Evolutionary conservation across 2,888 invertebrate genomes (phyloP), one percentile per base, ranked within the genome.

Genomic region (Cotesia congregata): DNA sequence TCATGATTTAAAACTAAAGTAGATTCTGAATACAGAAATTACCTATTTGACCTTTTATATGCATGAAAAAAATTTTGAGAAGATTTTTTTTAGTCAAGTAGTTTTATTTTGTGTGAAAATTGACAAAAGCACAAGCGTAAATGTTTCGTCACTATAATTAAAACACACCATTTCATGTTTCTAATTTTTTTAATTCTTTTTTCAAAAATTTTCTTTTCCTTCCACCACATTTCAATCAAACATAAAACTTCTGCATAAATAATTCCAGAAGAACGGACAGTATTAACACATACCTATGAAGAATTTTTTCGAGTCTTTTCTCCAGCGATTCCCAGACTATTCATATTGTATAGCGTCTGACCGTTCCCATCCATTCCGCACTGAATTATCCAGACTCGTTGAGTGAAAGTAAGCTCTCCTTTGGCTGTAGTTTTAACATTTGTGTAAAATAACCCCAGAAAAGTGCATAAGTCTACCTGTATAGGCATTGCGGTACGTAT

Each of bases 311-410:
- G 6, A 70, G 20, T 65, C 30, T 41, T 73, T 65, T 20, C 60
- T 20, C 6, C n/a, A 38, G 64, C 50, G 17, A 30, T 70, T 20
- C 40, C 50, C 62, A 68, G 59, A 71, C 12, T 77, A 78, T 85
- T 81, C 83, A 85, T 85, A 84, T 83, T 82, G 82, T 79, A 85
- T 39, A 30, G 77, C 80, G 82, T 82, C 81, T 81, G 83, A 81
- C 80, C 76, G 79, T 82, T 83, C 83, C 7, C 12, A 50, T 50
- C 50, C 12, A 50, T 81, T 81, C 82, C 81, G 76, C 80, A 80
- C 81, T 82, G 83, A 84, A 85, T 86, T 84, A 84, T 81, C 79
- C 70, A 79, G 79, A 65, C 75, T 76, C 64, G 73, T 64, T 71
- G 72, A 77, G 75, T 69, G 77, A 67, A 62, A 73, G 70, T 71